A percentile compares a stretch with the other conserved stretches of the same genome.
Conservation (phyloP, 2,113 vertebrate genomes). For the Gulo gulo region DNA sequence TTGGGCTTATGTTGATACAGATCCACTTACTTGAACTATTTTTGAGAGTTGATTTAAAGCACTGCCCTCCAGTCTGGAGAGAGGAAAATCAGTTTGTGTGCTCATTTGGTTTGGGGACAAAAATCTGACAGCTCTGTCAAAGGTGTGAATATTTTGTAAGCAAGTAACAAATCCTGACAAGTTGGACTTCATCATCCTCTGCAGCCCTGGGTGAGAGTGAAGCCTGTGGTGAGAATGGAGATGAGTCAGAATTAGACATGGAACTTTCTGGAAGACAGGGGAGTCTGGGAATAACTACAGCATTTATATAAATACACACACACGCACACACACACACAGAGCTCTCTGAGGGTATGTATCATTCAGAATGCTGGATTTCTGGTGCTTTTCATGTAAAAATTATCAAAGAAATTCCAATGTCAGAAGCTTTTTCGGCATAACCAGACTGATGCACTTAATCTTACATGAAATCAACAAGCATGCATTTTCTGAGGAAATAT, state of each 20-base stretch:
- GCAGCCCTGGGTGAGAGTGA: conserved; percentile 82
- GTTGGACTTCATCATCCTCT: conserved; percentile 83
- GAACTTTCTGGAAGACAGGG: conserved; percentile 64
- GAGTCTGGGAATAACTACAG: background rate
- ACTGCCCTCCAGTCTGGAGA: conserved; percentile 78
- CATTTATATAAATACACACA: background rate
- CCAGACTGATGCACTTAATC: background rate
- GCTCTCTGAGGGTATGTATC: background rate
- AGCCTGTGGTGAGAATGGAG: conserved; percentile 73
- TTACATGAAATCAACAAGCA: background rate
- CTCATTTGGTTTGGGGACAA: conserved; percentile 82
- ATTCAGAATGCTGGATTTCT: background rate
- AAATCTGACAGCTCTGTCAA: conserved; percentile 88
- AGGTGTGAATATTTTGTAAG: conserved; percentile 81
- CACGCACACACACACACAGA: background rate
- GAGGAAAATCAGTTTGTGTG: conserved; percentile 80
- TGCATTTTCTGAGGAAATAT: background rate
- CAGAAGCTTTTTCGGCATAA: background rate
- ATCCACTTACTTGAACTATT: conserved; percentile 75
- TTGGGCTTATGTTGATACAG: conserved; percentile 70
- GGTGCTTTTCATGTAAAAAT: background rate
- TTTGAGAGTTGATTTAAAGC: conserved; percentile 78
- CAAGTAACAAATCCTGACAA: conserved; percentile 87
- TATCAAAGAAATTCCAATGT: background rate
- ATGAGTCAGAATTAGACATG: conserved; percentile 70